These are phyloP conservation scores for Callospermophilus lateralis DNA, from an alignment of 2,113 vertebrate species.

Conservation along the genomic window DNA sequence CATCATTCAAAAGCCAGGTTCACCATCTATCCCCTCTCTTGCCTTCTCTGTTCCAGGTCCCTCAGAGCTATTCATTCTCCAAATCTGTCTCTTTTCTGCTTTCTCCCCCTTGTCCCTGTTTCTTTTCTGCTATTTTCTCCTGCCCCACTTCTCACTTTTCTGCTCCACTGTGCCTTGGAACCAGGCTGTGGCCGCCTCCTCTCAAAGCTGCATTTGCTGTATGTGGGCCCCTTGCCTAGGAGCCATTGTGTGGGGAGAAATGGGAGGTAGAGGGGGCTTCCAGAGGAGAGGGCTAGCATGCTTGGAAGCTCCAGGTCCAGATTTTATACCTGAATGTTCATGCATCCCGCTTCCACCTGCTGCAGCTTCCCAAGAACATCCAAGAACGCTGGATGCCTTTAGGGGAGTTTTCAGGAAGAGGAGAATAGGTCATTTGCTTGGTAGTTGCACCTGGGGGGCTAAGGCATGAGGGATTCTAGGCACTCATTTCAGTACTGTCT, in stretches of 20 bases:
- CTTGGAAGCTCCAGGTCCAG: background rate
- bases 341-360: background rate
- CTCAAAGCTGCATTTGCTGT: constrained; percentile 53
- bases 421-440: too few species aligned
- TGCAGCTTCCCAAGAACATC: too few species aligned
- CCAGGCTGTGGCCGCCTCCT: constrained; percentile 57
- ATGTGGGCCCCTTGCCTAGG: constrained; percentile 62
- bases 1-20: background rate
- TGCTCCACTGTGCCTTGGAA: constrained; percentile 63
- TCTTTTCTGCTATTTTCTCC: constrained; percentile 61
- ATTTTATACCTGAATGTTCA: background rate
- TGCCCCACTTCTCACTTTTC: constrained; percentile 32
- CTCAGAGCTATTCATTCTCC: background rate
- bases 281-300: background rate
- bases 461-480: too few species aligned
- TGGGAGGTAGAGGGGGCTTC: background rate
- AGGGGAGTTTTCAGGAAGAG: too few species aligned
- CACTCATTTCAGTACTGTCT: too few species aligned
- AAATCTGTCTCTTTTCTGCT: background rate
- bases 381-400: too few species aligned
- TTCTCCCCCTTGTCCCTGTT: background rate
- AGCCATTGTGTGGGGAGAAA: constrained; percentile 35
- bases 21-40: background rate
- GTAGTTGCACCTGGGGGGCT: too few species aligned
- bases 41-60: background rate